Evolutionary conservation across 2,113 vertebrate genomes (phyloP).

Genomic region (Peromyscus polionotus): DNA sequence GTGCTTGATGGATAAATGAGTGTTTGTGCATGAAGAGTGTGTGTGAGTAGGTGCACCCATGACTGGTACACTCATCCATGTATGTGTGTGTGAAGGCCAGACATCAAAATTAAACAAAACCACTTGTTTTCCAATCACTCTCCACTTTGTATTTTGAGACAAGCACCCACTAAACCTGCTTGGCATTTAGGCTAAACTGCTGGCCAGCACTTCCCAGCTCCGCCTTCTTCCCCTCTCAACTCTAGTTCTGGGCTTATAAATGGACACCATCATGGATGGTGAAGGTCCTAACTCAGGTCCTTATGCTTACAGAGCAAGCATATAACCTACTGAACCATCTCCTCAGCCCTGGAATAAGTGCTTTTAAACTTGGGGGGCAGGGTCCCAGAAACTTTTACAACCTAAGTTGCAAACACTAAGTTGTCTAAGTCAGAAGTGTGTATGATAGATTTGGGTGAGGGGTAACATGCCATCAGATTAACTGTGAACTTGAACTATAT

Average conservation of each 20-base stretch:
- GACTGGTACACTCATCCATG: background rate
- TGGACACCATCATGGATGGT: background rate
- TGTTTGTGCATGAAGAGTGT: background rate
- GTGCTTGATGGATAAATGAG: background rate
- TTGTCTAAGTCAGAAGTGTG: background rate
- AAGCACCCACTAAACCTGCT: background rate
- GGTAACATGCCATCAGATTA: background rate
- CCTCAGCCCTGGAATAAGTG: background rate
- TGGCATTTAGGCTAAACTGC: background rate
- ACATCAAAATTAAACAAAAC: background rate
- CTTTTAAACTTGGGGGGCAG: background rate
- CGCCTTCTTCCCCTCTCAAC: no score
- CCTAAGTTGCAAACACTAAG: background rate
- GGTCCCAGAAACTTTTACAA: background rate
- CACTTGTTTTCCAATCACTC: background rate
- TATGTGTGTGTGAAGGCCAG: background rate
- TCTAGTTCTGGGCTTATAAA: background rate
- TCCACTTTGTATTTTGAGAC: background rate
- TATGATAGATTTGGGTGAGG: background rate
- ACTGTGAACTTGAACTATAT: background rate
- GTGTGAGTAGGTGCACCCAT: background rate
- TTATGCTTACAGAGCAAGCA: background rate
- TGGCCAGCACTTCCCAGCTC: background rate
- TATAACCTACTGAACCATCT: background rate
- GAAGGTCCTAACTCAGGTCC: background rate